Evolutionary conservation across 2,888 invertebrate genomes (phyloP).

Genomic region (Cordilura impudica): DNA sequence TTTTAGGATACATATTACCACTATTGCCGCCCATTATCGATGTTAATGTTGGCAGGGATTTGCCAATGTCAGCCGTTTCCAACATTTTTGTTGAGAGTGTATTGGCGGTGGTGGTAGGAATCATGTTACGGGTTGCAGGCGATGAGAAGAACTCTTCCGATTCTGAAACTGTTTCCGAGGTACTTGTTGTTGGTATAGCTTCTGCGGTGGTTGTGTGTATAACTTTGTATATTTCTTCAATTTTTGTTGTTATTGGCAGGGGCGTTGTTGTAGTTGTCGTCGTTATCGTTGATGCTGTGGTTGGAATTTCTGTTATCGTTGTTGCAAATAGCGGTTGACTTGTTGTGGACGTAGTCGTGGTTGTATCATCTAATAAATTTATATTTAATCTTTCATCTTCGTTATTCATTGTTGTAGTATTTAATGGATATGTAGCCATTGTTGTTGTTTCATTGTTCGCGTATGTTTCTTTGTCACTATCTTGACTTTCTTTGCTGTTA

Average conservation of each 20-base stretch:
- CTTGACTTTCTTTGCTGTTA: not conserved
- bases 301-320: constrained; percentile 11
- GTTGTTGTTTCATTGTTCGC: constrained; percentile 18
- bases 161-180: constrained; percentile 31
- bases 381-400: constrained; percentile 43
- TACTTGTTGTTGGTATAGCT: constrained; percentile 46
- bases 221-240: constrained; percentile 67
- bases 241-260: constrained; percentile 63
- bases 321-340: not conserved
- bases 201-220: constrained; percentile 56
- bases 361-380: constrained; percentile 52
- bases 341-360: constrained; percentile 27
- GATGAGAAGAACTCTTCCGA: constrained; percentile 19
- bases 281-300: constrained; percentile 14
- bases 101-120: constrained; percentile 1
- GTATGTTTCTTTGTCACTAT: not conserved
- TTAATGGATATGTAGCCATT: not conserved
- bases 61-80: constrained; percentile 40
- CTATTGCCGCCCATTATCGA: constrained; percentile 50
- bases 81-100: not conserved
- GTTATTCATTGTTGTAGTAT: not conserved
- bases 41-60: constrained; percentile 46
- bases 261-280: constrained; percentile 65
- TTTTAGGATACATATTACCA: constrained; percentile 66
- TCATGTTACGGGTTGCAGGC: not conserved